These are phyloP conservation scores for Leptopilina syphax DNA, from an alignment of 2,888 invertebrate genomes.

Conservation along the genomic window DNA sequence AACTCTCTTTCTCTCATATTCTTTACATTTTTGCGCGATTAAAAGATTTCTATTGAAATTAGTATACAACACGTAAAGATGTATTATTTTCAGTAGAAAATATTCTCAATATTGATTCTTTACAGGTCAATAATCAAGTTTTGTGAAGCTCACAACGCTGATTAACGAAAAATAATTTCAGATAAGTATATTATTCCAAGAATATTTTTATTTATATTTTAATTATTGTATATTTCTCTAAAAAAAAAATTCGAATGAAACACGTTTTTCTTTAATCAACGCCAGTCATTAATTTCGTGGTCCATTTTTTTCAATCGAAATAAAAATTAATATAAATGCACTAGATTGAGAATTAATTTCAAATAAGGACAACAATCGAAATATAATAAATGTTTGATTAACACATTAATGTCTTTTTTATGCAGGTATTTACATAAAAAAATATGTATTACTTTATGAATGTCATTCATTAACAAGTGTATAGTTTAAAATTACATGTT, in stretches of 20 bases:
- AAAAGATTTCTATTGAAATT: conserved; percentile 1
- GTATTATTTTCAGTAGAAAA: neutral
- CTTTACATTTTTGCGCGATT: conserved; percentile 7
- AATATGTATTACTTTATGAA: neutral
- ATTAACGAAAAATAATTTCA: too few relatives aligned
- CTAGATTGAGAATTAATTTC: neutral
- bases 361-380: neutral
- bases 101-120: neutral
- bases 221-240: too few relatives aligned
- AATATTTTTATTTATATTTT: too few relatives aligned
- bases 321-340: too few relatives aligned
- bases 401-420: neutral
- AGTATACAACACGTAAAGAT: neutral
- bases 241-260: too few relatives aligned
- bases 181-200: too few relatives aligned
- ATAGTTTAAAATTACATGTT: conserved; percentile 26
- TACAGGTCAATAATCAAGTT: too few relatives aligned
- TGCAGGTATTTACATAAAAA: neutral
- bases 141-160: too few relatives aligned
- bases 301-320: too few relatives aligned
- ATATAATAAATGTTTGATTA: neutral
- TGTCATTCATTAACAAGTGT: neutral
- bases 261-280: too few relatives aligned
- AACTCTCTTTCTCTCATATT: neutral
- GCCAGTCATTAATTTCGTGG: too few relatives aligned